Conservation (phyloP, 2,888 invertebrate species). For the Himalopsyche anomala region DNA sequence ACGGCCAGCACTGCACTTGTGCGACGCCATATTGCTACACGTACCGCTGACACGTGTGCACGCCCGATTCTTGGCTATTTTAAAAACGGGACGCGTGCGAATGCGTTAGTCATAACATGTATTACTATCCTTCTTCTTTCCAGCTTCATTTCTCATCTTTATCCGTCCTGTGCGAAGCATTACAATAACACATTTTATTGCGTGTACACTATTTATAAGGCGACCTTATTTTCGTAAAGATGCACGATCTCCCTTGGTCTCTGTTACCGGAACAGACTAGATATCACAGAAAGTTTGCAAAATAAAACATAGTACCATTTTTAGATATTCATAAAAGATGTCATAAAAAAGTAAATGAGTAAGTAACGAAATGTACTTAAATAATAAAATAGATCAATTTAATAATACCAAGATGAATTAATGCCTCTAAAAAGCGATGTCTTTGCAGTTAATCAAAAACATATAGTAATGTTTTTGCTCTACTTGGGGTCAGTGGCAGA, state of each 20-base stretch:
- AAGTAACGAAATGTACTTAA: no score
- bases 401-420: no score
- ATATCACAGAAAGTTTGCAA: no score
- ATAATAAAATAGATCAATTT: no score
- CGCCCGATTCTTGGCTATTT: slow-evolving; percentile 64
- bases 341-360: no score
- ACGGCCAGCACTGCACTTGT: slow-evolving; percentile 3
- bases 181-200: slow-evolving; percentile 48
- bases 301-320: no score
- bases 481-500: no score
- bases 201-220: slow-evolving; percentile 33
- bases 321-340: no score
- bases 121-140: slow-evolving; percentile 54
- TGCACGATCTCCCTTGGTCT: neutral
- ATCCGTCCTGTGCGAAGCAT: slow-evolving; percentile 48
- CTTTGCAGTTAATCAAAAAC: no score
- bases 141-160: slow-evolving; percentile 56
- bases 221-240: slow-evolving; percentile 36
- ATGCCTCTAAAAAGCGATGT: no score
- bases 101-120: slow-evolving; percentile 61
- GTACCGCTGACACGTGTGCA: slow-evolving; percentile 63
- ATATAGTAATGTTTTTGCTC: no score
- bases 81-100: slow-evolving; percentile 65
- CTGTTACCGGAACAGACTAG: neutral
- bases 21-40: slow-evolving; percentile 58